Evolutionary conservation across 2,113 vertebrate genomes (phyloP).

Genomic region (Spermophilus dauricus): DNA sequence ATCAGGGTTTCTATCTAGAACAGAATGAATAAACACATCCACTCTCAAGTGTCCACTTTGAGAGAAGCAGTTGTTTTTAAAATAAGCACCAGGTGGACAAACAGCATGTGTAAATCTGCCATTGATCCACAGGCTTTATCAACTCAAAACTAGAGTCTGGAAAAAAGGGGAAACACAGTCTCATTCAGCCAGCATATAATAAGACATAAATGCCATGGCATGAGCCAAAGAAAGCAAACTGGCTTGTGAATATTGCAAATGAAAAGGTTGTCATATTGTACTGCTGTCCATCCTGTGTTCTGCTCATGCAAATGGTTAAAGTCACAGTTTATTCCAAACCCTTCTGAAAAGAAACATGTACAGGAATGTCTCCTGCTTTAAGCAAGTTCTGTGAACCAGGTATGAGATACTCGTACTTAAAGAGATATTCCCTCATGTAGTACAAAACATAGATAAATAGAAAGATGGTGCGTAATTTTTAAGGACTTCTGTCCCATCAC

Average conservation of each 20-base stretch:
- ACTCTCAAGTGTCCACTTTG: conserved; percentile 50
- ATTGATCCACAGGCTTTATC: conserved; percentile 6
- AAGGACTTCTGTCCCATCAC: background rate
- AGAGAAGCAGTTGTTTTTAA: conserved; percentile 40
- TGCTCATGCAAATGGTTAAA: background rate
- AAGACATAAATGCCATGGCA: background rate
- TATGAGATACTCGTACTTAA: background rate
- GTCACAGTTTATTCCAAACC: background rate
- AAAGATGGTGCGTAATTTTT: background rate
- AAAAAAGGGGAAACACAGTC: background rate
- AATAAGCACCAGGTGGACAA: conserved; percentile 68
- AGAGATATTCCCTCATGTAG: background rate
- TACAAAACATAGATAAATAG: background rate
- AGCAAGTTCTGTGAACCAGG: background rate
- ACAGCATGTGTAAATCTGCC: conserved; percentile 62
- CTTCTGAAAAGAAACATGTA: background rate
- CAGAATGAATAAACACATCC: conserved; percentile 59
- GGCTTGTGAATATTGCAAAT: background rate
- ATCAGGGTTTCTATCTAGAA: conserved; percentile 43
- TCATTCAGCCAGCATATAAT: background rate
- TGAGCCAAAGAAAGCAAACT: background rate
- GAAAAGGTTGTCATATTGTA: background rate
- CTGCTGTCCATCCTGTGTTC: background rate
- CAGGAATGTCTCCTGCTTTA: background rate
- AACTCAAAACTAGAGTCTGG: background rate